Percentiles rank a stretch among this genome's conserved stretches.
These are phyloP conservation scores for Bubo bubo DNA, from an alignment of 2,113 vertebrate species.

Conservation along the genomic window DNA sequence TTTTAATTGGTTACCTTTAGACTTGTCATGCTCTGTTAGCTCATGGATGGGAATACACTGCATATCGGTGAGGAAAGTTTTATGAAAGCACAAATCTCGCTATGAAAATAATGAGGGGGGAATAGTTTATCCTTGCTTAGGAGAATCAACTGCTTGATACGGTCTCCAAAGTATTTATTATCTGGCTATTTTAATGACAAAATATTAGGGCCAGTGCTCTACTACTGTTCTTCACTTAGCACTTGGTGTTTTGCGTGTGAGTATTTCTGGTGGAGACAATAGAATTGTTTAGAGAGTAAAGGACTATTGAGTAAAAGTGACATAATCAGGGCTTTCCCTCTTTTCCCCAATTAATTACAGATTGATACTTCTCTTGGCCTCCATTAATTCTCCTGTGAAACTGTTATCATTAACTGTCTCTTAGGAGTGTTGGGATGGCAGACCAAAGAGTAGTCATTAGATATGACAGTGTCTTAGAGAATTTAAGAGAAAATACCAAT, in stretches of 20 bases:
- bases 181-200: not conserved
- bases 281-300: not conserved
- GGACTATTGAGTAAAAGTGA: not conserved
- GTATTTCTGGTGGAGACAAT: not conserved
- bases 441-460: not conserved
- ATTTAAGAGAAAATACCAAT: not conserved
- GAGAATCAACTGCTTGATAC: not conserved
- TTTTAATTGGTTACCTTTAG: not conserved
- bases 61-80: not conserved
- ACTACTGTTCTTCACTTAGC: not conserved
- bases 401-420: not conserved
- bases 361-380: not conserved
- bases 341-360: slow-evolving; percentile 14
- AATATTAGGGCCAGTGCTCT: not conserved
- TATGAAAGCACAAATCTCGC: not conserved
- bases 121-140: not conserved
- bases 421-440: not conserved
- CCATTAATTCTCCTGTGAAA: not conserved
- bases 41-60: not conserved
- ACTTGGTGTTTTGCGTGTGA: not conserved
- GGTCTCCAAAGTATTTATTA: not conserved
- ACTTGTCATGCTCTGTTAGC: not conserved
- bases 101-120: not conserved
- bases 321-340: not conserved
- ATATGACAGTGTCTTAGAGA: not conserved